These are phyloP conservation scores for Agrochola litura DNA, from an alignment of 2,888 invertebrate species.

Conservation along the genomic window DNA sequence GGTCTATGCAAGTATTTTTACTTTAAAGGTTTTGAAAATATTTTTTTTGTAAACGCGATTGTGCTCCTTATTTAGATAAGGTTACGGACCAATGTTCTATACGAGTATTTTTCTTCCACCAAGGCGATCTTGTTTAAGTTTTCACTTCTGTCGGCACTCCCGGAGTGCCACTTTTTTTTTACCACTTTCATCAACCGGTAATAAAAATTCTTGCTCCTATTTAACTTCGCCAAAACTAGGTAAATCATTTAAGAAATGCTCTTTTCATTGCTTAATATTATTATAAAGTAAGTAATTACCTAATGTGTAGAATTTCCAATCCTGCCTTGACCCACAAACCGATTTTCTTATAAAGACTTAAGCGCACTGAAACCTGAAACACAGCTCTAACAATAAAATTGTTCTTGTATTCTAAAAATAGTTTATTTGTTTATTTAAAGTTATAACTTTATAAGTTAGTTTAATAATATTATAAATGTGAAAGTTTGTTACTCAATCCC, in stretches of 20 bases:
- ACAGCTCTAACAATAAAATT: not conserved
- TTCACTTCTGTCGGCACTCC: too few species aligned
- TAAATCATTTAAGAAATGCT: constrained; percentile 25
- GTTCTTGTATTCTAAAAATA: constrained; percentile 18
- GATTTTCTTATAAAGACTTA: constrained; percentile 28
- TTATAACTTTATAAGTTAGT: too few species aligned
- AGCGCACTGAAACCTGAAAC: constrained; percentile 22
- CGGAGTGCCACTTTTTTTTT: not conserved
- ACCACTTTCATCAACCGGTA: too few species aligned
- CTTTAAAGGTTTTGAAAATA: too few species aligned
- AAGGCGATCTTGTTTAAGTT: too few species aligned
- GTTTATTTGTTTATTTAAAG: constrained; percentile 14
- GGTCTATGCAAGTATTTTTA: too few species aligned
- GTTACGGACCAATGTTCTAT: too few species aligned
- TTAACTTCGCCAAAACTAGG: not conserved
- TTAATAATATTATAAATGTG: too few species aligned
- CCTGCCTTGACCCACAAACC: constrained; percentile 57
- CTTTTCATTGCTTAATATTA: constrained; percentile 2
- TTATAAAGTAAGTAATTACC: constrained; percentile 12
- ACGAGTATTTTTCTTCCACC: too few species aligned
- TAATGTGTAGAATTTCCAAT: constrained; percentile 42
- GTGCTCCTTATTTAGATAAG: too few species aligned
- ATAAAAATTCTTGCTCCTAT: constrained; percentile 14
- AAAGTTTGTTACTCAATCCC: too few species aligned
- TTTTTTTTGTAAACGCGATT: too few species aligned